phyloP scores from a whole-genome alignment of 2,797 vertebrate genomes.

The Enteromius thamalakanensis region DNA sequence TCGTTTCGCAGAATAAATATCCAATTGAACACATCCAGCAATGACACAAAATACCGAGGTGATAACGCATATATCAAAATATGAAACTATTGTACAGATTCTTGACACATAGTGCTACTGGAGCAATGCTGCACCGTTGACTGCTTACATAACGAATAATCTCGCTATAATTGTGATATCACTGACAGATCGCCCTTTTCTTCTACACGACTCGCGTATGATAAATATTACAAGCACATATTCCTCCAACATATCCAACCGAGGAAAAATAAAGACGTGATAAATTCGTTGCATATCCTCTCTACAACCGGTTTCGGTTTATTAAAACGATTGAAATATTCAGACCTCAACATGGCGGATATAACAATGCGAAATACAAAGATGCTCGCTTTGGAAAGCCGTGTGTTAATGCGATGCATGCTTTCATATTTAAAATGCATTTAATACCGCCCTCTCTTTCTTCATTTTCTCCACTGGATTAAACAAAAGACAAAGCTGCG shows the following conservation, averaged over 20 bases:
- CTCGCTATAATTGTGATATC: constrained; percentile 26
- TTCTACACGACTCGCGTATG: background rate
- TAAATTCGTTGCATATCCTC: background rate
- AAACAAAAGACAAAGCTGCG: background rate
- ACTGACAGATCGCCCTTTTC: constrained; percentile 11
- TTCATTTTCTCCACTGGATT: background rate
- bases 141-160: constrained; percentile 40
- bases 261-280: background rate
- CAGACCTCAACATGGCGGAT: constrained; percentile 43
- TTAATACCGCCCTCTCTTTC: background rate
- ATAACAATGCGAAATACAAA: constrained; percentile 9
- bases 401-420: background rate
- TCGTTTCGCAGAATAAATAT: background rate
- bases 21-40: background rate
- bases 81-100: background rate
- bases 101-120: background rate
- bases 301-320: too few relatives aligned
- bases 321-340: background rate
- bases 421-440: background rate
- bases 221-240: background rate
- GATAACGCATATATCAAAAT: background rate
- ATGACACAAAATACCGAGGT: background rate
- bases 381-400: constrained; percentile 11
- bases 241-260: background rate
- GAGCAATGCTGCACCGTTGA: constrained; percentile 15